Conservation (phyloP, 2,888 invertebrate genomes). For the Drosophila quasianomalipes region DNA sequence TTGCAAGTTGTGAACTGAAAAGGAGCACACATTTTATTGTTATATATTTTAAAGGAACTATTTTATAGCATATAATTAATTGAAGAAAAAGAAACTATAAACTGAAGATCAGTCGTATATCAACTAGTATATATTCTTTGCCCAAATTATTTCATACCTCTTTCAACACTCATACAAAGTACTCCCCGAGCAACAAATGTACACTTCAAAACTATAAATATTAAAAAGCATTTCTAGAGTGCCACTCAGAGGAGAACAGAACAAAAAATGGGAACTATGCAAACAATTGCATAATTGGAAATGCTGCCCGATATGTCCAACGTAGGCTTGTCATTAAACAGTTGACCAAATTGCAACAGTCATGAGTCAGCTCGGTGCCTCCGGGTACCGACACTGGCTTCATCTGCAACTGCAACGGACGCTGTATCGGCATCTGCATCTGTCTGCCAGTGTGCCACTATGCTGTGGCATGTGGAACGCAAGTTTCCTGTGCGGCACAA, state of each 20-base stretch:
- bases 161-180: not conserved
- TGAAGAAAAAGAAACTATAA: not conserved
- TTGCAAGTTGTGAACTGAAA: not conserved
- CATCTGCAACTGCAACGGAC: not conserved
- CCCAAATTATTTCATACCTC: not conserved
- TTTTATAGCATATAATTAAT: not conserved
- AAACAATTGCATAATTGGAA: constrained; percentile 63
- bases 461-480: constrained; percentile 57
- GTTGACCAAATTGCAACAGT: constrained; percentile 58
- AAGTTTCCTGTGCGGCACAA: constrained; percentile 69
- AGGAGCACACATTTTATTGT: not conserved
- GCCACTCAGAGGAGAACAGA: constrained; percentile 18
- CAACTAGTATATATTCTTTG: not conserved
- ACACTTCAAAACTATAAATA: constrained; percentile 11
- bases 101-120: not conserved
- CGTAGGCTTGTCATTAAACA: constrained; percentile 51
- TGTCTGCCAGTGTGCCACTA: not conserved
- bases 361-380: constrained; percentile 23
- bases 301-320: constrained; percentile 48
- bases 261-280: constrained; percentile 6
- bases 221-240: constrained; percentile 26
- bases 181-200: not conserved
- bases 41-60: too few relatives aligned
- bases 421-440: constrained; percentile 1
- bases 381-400: not conserved